Evolutionary conservation across 2,888 invertebrate species (phyloP), one percentile per base, ranked within the genome.

Genomic region (Drosophila subsilvestris): DNA sequence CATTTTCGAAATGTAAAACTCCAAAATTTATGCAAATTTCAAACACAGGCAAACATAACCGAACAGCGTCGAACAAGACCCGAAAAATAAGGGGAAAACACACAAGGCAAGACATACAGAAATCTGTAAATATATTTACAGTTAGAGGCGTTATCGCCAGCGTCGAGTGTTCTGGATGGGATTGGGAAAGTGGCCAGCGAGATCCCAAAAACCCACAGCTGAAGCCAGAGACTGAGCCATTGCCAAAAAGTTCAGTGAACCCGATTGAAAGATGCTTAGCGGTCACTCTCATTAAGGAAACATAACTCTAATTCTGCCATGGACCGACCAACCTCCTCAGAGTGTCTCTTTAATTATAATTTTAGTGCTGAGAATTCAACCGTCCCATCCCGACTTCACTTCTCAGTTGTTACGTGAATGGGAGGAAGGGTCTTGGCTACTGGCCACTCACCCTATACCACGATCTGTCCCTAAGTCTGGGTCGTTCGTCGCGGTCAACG

Each of bases 191-290:
- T 87, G 87, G 74, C 71, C 43, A 55, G 62, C 37, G 48, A 53
- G 29, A 77, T 69, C 68, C 75, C 63, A 50, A 22, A 50, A 22
- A 47, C 17, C 53, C 53, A n/a, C n/a, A n/a, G n/a, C n/a, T n/a
- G n/a, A n/a, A n/a, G n/a, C n/a, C n/a, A n/a, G n/a, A n/a, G n/a
- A n/a, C n/a, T n/a, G n/a, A n/a, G n/a, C n/a, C 48, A 65, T 70
- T 65, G 76, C 76, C 70, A 74, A 68, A 65, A 79, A 78, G 86
- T 88, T 86, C 86, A 86, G 48, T 82, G 86, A 86, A 86, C 86
- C 72, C 71, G 81, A 86, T 88, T 79, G 87, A 88, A 88, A 73
- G 88, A 81, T 86, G 86, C 77, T 86, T 88, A 79, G 74, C 78
- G 63, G 73, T 72, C 67, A 63, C 63, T 62, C 63, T 87, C 87